These are phyloP conservation scores for Rhabdomys pumilio DNA, from an alignment of 2,797 vertebrate genomes.

Conservation along the genomic window DNA sequence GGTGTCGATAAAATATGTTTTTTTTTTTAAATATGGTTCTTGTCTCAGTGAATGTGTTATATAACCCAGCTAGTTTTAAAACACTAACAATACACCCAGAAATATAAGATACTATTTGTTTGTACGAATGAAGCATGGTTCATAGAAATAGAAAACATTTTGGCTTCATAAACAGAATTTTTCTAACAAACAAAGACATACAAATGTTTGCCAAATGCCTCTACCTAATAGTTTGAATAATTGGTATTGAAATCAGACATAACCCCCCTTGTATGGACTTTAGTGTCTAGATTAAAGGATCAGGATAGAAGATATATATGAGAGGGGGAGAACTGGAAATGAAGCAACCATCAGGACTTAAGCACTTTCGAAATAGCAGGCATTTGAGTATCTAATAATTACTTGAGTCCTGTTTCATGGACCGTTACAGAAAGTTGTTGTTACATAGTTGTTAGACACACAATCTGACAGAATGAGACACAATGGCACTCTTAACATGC, in stretches of 20 bases:
- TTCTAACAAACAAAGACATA: neutral
- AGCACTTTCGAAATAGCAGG: neutral
- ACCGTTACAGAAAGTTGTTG: neutral
- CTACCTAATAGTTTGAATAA: neutral
- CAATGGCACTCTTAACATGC: neutral
- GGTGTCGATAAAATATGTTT: neutral
- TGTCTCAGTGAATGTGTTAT: neutral
- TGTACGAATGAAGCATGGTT: neutral
- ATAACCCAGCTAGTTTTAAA: neutral
- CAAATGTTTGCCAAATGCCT: neutral
- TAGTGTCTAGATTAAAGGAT: neutral
- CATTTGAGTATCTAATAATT: neutral
- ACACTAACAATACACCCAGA: neutral
- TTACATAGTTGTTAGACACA: neutral
- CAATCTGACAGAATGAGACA: neutral
- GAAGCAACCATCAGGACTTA: neutral
- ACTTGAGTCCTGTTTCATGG: neutral
- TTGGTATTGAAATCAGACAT: neutral
- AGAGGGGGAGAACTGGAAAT: neutral
- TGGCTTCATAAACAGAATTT: slow-evolving; percentile 6
- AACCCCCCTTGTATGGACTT: neutral
- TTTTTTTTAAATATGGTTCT: neutral
- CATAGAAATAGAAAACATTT: neutral
- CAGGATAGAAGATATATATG: neutral
- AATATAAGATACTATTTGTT: neutral